Evolutionary conservation across 2,888 invertebrate species (phyloP).

Genomic region (Lingula anatina): DNA sequence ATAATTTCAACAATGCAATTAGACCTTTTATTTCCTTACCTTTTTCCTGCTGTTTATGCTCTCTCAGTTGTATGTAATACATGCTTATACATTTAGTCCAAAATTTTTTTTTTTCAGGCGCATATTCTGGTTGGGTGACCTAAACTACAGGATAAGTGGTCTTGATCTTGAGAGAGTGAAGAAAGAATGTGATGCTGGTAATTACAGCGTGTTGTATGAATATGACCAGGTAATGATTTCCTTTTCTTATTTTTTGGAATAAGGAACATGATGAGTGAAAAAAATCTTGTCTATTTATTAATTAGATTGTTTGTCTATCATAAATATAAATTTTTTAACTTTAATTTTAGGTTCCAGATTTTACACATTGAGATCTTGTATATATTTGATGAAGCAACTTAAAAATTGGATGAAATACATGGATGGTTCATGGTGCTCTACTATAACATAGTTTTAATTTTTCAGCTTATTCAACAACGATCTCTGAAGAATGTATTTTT

Average conservation of each 20-base stretch:
- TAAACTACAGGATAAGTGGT: conserved; percentile 81
- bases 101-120: conserved; percentile 60
- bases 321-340: neutral
- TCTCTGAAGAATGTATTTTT: conserved; percentile 62
- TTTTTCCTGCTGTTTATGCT: no score
- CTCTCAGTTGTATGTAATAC: no score
- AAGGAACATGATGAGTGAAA: no score
- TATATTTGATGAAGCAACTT: neutral
- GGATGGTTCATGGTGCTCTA: no score
- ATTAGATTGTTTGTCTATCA: neutral
- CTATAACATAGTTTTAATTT: no score
- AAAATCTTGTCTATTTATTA: neutral
- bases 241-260: neutral
- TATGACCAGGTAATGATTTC: conserved; percentile 67
- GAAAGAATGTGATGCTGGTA: conserved; percentile 57
- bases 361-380: neutral
- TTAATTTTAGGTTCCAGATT: neutral
- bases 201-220: conserved; percentile 62
- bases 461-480: conserved; percentile 27
- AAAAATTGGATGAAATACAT: no score
- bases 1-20: no score
- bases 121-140: conserved; percentile 95
- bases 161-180: conserved; percentile 73
- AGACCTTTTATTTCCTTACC: no score
- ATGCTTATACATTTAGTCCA: no score